Evolutionary conservation across 2,797 vertebrate species (phyloP).

Genomic region (Enteromius afrohamiltoni): DNA sequence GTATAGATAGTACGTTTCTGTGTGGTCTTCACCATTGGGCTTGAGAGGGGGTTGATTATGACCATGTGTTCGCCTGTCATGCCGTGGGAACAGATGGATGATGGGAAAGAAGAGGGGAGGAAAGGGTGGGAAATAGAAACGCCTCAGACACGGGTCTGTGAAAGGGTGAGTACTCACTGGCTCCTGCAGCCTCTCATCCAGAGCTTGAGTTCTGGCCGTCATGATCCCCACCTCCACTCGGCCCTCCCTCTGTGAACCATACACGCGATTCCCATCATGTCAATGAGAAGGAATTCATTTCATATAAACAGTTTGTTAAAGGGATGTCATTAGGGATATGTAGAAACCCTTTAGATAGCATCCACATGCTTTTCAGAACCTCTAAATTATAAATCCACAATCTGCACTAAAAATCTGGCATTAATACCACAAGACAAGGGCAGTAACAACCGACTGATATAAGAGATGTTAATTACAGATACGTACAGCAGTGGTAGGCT

Average conservation of each 20-base stretch:
- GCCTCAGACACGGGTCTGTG: slow-evolving; percentile 66
- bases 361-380: background rate
- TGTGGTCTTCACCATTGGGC: slow-evolving; percentile 70
- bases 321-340: slow-evolving; percentile 34
- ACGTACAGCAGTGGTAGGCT: background rate
- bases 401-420: background rate
- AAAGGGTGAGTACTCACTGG: slow-evolving; percentile 79
- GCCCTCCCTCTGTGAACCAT: slow-evolving; percentile 85
- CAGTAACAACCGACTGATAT: background rate
- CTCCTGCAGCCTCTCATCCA: slow-evolving; percentile 59
- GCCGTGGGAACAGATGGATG: slow-evolving; percentile 67
- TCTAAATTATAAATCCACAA: background rate
- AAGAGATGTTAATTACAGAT: background rate
- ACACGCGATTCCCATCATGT: slow-evolving; percentile 52
- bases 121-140: slow-evolving; percentile 66
- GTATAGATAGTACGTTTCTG: slow-evolving; percentile 68
- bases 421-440: background rate
- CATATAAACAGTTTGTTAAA: slow-evolving; percentile 50
- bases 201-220: slow-evolving; percentile 81
- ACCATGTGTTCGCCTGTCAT: slow-evolving; percentile 63
- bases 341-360: background rate
- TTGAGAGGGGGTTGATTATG: slow-evolving; percentile 59
- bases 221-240: slow-evolving; percentile 87
- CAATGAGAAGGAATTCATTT: slow-evolving; percentile 49
- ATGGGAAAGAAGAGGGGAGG: slow-evolving; percentile 61